Evolutionary conservation across 2,888 invertebrate genomes (phyloP).

Genomic region (Orthonevra nobilis): DNA sequence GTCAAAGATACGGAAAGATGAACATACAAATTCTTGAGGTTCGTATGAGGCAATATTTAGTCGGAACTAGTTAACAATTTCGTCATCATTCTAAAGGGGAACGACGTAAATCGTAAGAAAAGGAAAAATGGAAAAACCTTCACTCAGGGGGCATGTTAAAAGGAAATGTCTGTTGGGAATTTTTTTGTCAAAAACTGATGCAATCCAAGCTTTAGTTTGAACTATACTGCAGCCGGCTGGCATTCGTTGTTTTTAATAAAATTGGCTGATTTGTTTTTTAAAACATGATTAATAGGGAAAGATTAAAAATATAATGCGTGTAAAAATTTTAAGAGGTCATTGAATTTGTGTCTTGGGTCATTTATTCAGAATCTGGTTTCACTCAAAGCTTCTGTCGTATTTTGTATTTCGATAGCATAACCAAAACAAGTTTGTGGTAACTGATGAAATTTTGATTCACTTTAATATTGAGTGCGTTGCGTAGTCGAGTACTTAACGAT

Average conservation of each 20-base stretch:
- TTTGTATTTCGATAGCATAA: too few species aligned
- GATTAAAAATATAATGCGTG: too few species aligned
- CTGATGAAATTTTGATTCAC: background rate
- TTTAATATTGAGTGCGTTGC: too few species aligned
- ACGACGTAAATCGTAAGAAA: background rate
- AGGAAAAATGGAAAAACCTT: background rate
- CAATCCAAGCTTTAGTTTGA: conserved; percentile 22
- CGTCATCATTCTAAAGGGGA: conserved; percentile 2
- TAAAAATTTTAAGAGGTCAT: background rate
- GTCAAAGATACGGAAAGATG: conserved; percentile 12
- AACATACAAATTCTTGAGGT: conserved; percentile 1
- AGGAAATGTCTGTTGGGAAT: background rate
- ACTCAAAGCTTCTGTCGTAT: too few species aligned
- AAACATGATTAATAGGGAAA: too few species aligned
- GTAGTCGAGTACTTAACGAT: too few species aligned
- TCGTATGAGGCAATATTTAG: conserved; percentile 30
- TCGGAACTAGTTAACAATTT: conserved; percentile 17
- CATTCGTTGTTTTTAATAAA: too few species aligned
- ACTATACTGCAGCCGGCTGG: too few species aligned
- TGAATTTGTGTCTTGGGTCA: too few species aligned
- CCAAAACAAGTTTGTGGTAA: too few species aligned
- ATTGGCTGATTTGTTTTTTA: too few species aligned
- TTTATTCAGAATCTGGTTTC: too few species aligned
- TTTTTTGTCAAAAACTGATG: conserved; percentile 19
- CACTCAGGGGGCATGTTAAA: background rate